Percentiles rank a stretch among this genome's conserved stretches.
Evolutionary conservation across 2,888 invertebrate genomes (phyloP).

Genomic region (Caenorhabditis sp.): DNA sequence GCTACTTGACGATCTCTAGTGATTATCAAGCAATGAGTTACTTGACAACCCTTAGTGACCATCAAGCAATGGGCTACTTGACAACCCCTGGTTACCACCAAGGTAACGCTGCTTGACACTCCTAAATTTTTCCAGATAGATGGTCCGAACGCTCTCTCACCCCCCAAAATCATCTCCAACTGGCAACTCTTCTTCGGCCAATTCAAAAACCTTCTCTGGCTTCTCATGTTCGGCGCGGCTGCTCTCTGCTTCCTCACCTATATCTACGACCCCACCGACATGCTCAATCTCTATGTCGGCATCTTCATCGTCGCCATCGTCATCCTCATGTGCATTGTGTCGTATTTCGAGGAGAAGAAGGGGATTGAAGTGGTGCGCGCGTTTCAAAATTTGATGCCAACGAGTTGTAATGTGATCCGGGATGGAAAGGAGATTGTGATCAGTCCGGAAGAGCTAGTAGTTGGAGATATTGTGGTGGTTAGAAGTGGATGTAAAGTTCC

Average conservation of each 20-base stretch:
- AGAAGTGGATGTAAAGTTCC: constrained; percentile 59
- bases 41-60: too few relatives aligned
- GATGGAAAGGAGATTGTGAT: constrained; percentile 54
- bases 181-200: constrained; percentile 59
- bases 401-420: constrained; percentile 54
- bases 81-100: background rate
- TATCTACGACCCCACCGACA: constrained; percentile 50
- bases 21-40: too few relatives aligned
- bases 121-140: constrained; percentile 25
- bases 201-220: constrained; percentile 65
- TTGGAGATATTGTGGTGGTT: constrained; percentile 60
- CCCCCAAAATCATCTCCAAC: constrained; percentile 59
- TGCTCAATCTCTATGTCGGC: constrained; percentile 57
- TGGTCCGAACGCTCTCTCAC: constrained; percentile 58
- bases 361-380: constrained; percentile 59
- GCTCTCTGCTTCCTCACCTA: constrained; percentile 56
- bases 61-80: too few relatives aligned
- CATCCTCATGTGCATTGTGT: constrained; percentile 60
- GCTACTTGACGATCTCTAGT: too few relatives aligned
- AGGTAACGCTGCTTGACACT: too few relatives aligned
- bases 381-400: constrained; percentile 58
- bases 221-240: constrained; percentile 61
- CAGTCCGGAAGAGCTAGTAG: constrained; percentile 59
- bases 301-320: constrained; percentile 61
- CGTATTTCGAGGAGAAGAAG: constrained; percentile 60